A percentile compares a stretch with the other conserved stretches of the same genome.
phyloP scores from a whole-genome alignment of 1,140 invertebrate species.

The Drosophila miranda region DNA sequence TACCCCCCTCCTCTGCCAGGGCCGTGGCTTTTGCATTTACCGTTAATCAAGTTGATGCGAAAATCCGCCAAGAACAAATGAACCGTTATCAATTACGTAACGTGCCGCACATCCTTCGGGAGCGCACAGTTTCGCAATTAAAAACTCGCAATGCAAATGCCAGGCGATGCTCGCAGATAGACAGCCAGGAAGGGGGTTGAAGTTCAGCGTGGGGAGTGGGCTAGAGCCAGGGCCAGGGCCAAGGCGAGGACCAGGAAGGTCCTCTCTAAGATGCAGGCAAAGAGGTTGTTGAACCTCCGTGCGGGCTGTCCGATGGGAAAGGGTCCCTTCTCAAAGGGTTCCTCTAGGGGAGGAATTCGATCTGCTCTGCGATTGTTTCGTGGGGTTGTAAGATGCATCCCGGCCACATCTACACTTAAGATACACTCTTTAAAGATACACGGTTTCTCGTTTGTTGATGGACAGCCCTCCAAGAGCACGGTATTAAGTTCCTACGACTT shows the following conservation, averaged over 20 bases:
- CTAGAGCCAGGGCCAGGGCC: slow-evolving; percentile 1
- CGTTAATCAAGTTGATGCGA: slow-evolving; percentile 68
- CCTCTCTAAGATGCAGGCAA: slow-evolving; percentile 44
- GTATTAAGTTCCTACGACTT: slow-evolving; percentile 82
- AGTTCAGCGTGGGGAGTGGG: slow-evolving; percentile 1
- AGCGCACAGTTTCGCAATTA: slow-evolving; percentile 55
- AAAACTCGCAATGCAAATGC: slow-evolving; percentile 66
- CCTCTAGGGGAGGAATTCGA: no score
- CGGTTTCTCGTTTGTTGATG: slow-evolving; percentile 22
- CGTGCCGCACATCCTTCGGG: slow-evolving; percentile 51
- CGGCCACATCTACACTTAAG: background rate
- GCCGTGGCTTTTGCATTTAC: slow-evolving; percentile 42
- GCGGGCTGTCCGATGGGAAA: slow-evolving; percentile 28
- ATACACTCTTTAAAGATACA: background rate
- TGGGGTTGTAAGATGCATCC: no score
- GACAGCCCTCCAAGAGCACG: slow-evolving; percentile 82
- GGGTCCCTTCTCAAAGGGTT: slow-evolving; percentile 21
- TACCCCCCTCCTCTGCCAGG: no score
- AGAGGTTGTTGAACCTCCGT: slow-evolving; percentile 46
- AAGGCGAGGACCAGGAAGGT: slow-evolving; percentile 14
- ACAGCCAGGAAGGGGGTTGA: slow-evolving; percentile 54
- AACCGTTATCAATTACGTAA: slow-evolving; percentile 76
- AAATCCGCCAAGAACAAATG: slow-evolving; percentile 70
- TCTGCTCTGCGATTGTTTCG: no score
- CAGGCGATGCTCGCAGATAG: slow-evolving; percentile 45